A percentile compares a stretch with the other conserved stretches of the same genome.
These are phyloP conservation scores for Amblyteles armatorius DNA, from an alignment of 2,888 invertebrate species.

Conservation along the genomic window DNA sequence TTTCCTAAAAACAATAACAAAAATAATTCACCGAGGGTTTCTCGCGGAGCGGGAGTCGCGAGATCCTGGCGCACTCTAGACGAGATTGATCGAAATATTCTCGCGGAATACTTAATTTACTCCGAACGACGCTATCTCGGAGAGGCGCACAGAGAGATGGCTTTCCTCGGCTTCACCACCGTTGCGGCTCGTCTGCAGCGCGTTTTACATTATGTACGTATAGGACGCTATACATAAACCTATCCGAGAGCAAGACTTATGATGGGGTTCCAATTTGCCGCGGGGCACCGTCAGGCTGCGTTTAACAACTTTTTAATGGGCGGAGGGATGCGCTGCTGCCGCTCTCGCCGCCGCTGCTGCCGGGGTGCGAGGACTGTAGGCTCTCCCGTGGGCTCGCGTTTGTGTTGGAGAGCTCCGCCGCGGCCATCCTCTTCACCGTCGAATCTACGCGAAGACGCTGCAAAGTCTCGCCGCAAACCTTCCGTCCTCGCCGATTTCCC, in stretches of 20 bases:
- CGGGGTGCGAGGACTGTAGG: conserved; percentile 41
- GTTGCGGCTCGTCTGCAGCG: conserved; percentile 54
- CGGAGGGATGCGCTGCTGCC: conserved; percentile 60
- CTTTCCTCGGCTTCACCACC: conserved; percentile 44
- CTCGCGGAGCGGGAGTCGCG: background rate
- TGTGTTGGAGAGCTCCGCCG: conserved; percentile 10
- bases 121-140: conserved; percentile 75
- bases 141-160: conserved; percentile 29
- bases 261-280: conserved; percentile 84
- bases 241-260: conserved; percentile 82
- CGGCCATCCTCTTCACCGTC: conserved; percentile 9
- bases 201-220: conserved; percentile 66
- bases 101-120: conserved; percentile 77
- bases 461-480: conserved; percentile 38
- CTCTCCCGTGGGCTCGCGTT: conserved; percentile 38
- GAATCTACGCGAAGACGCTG: conserved; percentile 32
- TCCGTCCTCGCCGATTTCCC: background rate
- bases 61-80: background rate
- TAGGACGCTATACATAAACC: conserved; percentile 73
- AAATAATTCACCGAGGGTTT: conserved; percentile 5
- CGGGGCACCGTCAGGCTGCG: conserved; percentile 84
- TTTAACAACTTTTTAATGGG: conserved; percentile 85
- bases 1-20: background rate
- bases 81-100: conserved; percentile 76
- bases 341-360: conserved; percentile 37